A percentile compares a stretch with the other conserved stretches of the same genome.
phyloP scores from a whole-genome alignment of 2,113 vertebrate species.

The Gracilinanus agilis region DNA sequence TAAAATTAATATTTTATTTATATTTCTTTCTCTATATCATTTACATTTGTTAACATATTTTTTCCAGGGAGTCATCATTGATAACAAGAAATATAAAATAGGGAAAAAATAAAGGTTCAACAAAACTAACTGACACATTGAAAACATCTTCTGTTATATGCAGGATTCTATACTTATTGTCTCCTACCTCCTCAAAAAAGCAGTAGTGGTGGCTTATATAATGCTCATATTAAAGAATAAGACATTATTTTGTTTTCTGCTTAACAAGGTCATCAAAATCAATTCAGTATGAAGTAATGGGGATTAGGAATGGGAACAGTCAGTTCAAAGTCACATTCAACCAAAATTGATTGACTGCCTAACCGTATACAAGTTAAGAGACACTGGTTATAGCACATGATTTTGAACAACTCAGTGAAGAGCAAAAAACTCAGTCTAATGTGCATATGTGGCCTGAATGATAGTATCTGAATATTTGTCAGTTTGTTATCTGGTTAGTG shows the following conservation, averaged over 20 bases:
- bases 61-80: background rate
- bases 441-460: background rate
- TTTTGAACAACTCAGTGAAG: background rate
- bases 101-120: background rate
- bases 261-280: background rate
- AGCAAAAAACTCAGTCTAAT: background rate
- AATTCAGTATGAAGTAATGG: background rate
- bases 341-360: background rate
- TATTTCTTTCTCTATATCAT: background rate
- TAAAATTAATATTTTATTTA: background rate
- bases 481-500: conserved; percentile 48
- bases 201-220: background rate
- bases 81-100: background rate
- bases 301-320: background rate
- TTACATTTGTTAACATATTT: background rate
- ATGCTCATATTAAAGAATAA: background rate
- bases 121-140: background rate
- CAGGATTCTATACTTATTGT: background rate
- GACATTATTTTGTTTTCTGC: background rate
- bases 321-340: background rate
- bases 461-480: background rate
- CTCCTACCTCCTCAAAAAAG: background rate
- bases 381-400: background rate
- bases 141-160: background rate
- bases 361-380: background rate